Conservation (phyloP, 2,797 vertebrate genomes). For the Scyliorhinus canicula region DNA sequence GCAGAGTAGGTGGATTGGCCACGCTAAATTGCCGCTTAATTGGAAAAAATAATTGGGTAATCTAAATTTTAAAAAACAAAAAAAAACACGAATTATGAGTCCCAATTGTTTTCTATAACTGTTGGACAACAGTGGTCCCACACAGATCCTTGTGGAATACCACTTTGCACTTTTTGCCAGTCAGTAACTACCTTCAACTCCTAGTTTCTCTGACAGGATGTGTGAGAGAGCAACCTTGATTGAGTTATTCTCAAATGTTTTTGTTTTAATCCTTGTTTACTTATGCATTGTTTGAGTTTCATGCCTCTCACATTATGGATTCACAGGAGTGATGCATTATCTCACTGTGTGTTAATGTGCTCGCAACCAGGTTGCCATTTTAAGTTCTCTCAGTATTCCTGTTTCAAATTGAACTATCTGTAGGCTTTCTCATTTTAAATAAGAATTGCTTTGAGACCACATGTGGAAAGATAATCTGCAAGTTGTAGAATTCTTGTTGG, state of each 20-base stretch:
- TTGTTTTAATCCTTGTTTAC: neutral
- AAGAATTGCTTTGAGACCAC: neutral
- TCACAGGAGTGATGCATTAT: neutral
- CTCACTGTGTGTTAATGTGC: neutral
- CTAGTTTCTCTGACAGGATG: neutral
- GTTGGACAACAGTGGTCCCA: neutral
- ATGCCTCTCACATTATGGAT: neutral
- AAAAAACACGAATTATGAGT: too few relatives aligned
- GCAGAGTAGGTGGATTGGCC: too few relatives aligned
- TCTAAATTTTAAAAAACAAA: too few relatives aligned
- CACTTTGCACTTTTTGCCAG: neutral
- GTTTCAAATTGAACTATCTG: neutral
- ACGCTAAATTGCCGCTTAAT: too few relatives aligned
- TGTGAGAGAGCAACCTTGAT: neutral
- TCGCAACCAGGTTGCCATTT: neutral
- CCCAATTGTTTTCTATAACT: neutral
- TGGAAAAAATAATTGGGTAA: too few relatives aligned
- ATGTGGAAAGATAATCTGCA: neutral
- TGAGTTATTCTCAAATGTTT: neutral
- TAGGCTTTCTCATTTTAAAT: neutral
- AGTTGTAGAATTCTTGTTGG: neutral
- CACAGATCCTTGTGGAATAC: neutral
- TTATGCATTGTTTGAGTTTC: neutral
- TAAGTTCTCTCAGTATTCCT: neutral
- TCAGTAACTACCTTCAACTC: neutral